Base-by-base conservation (phyloP, 2,797 vertebrate genomes). In the Eutrigla gurnardus region DNA sequence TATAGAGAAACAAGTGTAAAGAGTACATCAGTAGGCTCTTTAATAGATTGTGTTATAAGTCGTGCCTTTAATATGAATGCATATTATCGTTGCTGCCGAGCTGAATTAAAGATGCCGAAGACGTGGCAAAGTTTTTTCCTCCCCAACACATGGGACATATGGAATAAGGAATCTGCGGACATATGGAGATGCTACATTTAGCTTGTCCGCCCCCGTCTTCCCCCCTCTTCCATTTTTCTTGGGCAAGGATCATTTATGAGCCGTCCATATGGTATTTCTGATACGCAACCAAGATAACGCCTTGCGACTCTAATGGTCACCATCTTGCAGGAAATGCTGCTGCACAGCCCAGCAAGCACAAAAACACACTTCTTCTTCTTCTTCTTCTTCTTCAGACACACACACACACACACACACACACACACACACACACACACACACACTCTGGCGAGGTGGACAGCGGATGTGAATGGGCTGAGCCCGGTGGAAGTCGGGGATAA, bases 401-500 rank as follows among this genome's bases (percentile, higher is more conserved):
- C n/a, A 54, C 43, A 57, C 60, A 49, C 43, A 17, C 40, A n/a
- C 54, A 52, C 47, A 17, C 15, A 46, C 43, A 54, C 50, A 59
- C 7, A 54, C 40, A 40, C 66, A 59, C 15, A 70, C 4, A 35
- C 47, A 60, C 13, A 47, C 14, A 63, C 39, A 64, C 49, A 67
- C 15, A 35, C 62, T 55, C 18, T 3, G 4, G 15, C 25, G 66
- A 81, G 72, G 74, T 77, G 75, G 60, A 81, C 58, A 57, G 65
- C 40, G 52, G 55, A 75, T 72, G 70, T 68, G 82, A 67, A 80
- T 77, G 77, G 79, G 78, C 50, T 68, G 79, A 80, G 77, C 65
- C 54, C 17, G 39, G 73, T 88, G 78, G 80, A 76, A 82, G 82
- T 79, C 76, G 71, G 85, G 78, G 82, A 88, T 93, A 91, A 91